Conservation (phyloP, 2,797 vertebrate genomes). For the Tenualosa thibaudeaui region DNA sequence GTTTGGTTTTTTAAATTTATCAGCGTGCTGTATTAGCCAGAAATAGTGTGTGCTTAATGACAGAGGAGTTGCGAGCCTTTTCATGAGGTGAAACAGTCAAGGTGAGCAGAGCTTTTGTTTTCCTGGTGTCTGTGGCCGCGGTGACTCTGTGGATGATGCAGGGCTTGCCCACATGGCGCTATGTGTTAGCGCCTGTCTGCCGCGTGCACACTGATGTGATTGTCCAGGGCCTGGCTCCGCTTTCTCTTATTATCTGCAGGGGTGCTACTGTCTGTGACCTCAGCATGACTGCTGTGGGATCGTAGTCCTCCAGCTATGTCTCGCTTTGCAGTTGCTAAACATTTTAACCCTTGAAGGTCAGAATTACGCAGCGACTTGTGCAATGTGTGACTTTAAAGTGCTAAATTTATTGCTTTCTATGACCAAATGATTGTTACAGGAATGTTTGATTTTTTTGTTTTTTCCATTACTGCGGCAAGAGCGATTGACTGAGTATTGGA, state of each 20-base stretch:
- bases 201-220: conserved; percentile 53
- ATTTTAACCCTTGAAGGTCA: not conserved
- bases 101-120: conserved; percentile 13
- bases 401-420: not conserved
- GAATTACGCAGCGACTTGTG: not conserved
- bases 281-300: conserved; percentile 40
- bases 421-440: not conserved
- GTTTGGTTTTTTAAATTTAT: not conserved
- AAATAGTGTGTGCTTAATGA: not conserved
- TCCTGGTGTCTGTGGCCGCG: not conserved
- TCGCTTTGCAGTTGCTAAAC: not conserved
- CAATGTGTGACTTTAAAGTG: not conserved
- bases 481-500: not conserved
- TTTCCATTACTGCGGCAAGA: not conserved
- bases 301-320: not conserved
- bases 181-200: not conserved
- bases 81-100: conserved; percentile 21
- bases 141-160: conserved; percentile 5
- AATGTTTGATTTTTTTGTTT: not conserved
- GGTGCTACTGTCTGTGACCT: conserved; percentile 66
- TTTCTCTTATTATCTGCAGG: conserved; percentile 69
- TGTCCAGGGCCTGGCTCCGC: conserved; percentile 63
- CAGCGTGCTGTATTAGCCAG: not conserved
- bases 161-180: conserved; percentile 5
- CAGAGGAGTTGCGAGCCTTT: not conserved